A percentile compares a stretch with the other conserved stretches of the same genome.
These are phyloP conservation scores for Drosophila parthenogenetica DNA, from an alignment of 2,888 invertebrate genomes.

Conservation along the genomic window DNA sequence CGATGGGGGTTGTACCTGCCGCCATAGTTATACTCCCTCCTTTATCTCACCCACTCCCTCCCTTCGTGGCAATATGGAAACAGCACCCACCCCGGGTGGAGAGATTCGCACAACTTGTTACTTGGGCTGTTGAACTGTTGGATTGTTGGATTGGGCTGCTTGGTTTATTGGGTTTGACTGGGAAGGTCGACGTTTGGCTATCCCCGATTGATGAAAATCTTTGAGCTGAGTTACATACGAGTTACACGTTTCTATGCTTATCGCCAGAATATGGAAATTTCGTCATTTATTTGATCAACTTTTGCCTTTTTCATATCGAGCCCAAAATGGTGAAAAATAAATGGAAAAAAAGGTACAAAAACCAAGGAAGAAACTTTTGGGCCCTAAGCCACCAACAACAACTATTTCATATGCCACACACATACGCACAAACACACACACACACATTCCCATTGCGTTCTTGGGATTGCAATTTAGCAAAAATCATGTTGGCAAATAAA, in stretches of 20 bases:
- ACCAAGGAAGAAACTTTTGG: conserved; percentile 1
- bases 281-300: conserved; percentile 79
- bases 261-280: conserved; percentile 79
- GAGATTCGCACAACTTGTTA: conserved; percentile 72
- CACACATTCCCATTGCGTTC: conserved; percentile 30
- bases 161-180: conserved; percentile 9
- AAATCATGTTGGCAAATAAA: conserved; percentile 78
- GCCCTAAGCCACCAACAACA: conserved; percentile 27
- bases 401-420: conserved; percentile 78
- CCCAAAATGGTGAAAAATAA: conserved; percentile 55
- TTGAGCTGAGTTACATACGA: conserved; percentile 37
- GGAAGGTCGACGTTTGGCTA: conserved; percentile 25
- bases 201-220: conserved; percentile 76
- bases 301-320: conserved; percentile 73
- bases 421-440: conserved; percentile 17
- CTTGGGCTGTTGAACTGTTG: conserved; percentile 31
- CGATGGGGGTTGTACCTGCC: conserved; percentile 77
- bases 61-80: background rate
- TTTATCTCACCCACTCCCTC: background rate
- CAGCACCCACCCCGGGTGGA: conserved; percentile 36
- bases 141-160: conserved; percentile 7
- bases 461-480: conserved; percentile 68
- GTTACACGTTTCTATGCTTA: conserved; percentile 70
- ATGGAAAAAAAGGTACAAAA: conserved; percentile 74
- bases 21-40: conserved; percentile 39